These are phyloP conservation scores for Sebastes vulpes DNA, from an alignment of 2,797 vertebrate species.

Conservation along the genomic window DNA sequence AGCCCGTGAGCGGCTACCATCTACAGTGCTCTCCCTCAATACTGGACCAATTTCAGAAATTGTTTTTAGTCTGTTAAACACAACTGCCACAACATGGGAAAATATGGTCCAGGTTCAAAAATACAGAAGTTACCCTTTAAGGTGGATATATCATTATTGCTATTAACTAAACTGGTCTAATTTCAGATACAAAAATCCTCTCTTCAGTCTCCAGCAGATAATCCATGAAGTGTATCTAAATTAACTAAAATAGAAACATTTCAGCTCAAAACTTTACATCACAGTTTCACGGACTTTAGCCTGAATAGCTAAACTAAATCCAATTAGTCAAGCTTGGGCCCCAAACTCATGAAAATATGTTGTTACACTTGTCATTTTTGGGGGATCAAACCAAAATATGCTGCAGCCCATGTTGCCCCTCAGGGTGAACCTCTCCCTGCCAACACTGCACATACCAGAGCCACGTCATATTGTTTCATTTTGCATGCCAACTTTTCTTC, in stretches of 20 bases:
- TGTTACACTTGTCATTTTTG: slow-evolving; percentile 37
- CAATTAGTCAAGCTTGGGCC: neutral
- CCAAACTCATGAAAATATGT: slow-evolving; percentile 10
- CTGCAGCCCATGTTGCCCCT: slow-evolving; percentile 7
- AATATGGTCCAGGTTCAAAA: neutral
- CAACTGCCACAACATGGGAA: neutral
- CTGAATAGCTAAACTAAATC: neutral
- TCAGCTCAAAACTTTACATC: neutral
- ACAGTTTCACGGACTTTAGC: neutral
- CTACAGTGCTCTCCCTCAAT: neutral
- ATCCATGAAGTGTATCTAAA: neutral
- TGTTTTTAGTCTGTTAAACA: neutral
- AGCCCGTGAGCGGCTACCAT: neutral
- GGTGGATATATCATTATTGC: neutral
- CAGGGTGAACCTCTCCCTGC: neutral
- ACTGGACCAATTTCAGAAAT: neutral
- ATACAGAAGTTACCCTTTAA: neutral
- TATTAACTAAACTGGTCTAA: neutral
- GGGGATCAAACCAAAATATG: slow-evolving; percentile 34
- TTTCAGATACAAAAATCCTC: neutral
- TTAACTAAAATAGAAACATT: neutral
- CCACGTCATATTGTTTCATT: slow-evolving; percentile 18
- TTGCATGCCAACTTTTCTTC: neutral
- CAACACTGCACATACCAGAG: slow-evolving; percentile 19
- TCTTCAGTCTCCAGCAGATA: neutral